Evolutionary conservation across 2,888 invertebrate species (phyloP), one percentile per base, ranked within the genome.

Genomic region (Nysson spinosus): DNA sequence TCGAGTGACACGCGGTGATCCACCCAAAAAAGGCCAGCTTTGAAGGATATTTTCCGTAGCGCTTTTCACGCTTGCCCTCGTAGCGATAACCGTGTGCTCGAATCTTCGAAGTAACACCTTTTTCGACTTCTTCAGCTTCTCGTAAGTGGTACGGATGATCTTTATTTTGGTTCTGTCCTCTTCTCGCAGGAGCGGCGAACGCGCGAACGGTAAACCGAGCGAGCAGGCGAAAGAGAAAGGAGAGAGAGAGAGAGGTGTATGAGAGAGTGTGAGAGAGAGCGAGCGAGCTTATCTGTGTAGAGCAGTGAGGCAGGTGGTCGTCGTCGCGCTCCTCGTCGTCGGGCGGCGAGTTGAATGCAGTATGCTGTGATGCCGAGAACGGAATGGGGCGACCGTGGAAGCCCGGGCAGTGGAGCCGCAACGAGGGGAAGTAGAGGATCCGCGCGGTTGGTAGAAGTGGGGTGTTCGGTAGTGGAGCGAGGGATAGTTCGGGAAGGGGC

Each of bases 311-410:
- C 72, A 70, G 77, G 75, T 72, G 78, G 77, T 71, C 69, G 75
- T 66, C 66, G 74, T 73, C 70, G 69, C 69, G 73, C 65, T 74
- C 69, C 71, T 75, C 64, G 64, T 70, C 71, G 72, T 72, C 63
- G 69, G 69, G 54, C 58, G 71, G 68, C 69, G 62, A 77, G 63
- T 78, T 79, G 78, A 81, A 83, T 85, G 85, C 80, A 85, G 78
- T 83, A 82, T 85, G 85, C 81, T 86, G 83, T 86, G 83, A 80
- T 76, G 85, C 84, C 85, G 84, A 86, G 86, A 86, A 86, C 86
- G 85, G 86, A 87, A 86, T 86, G 87, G 87, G 83, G 84, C 85
- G 83, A 83, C 79, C 83, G 87, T 83, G 83, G 82, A 81, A 83
- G 83, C 87, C 87, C 86, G 87, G 86, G 87, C 86, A 86, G 85